Percentiles rank a stretch among this genome's conserved stretches.
Conservation (phyloP, 37 sponge, comb jelly and placozoan species). For the Bolinopsis microptera region DNA sequence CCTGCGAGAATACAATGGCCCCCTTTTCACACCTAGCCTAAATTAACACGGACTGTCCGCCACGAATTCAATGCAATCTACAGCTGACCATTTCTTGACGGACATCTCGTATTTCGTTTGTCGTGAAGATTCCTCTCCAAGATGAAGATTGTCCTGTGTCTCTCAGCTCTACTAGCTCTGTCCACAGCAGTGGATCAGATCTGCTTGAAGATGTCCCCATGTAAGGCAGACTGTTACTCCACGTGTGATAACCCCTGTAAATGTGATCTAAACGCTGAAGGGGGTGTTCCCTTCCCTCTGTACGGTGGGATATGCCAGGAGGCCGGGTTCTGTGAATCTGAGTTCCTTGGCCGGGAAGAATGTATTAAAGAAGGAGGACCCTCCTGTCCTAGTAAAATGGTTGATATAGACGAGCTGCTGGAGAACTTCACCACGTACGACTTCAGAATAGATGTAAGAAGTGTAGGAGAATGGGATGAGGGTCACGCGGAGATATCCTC, state of each 20-base stretch:
- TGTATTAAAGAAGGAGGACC: constrained; percentile 47
- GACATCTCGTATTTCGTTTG: background rate
- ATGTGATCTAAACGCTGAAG: background rate
- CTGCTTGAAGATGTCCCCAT: background rate
- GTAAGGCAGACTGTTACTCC: constrained; percentile 27
- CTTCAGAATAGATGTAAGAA: constrained; percentile 48
- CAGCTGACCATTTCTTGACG: background rate
- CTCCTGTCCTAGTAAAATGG: constrained; percentile 15
- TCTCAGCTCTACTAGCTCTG: background rate
- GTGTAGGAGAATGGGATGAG: constrained; percentile 22
- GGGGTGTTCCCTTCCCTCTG: constrained; percentile 3
- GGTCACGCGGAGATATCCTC: constrained; percentile 20
- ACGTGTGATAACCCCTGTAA: constrained; percentile 47
- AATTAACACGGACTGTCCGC: too few species aligned
- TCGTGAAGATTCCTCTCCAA: background rate
- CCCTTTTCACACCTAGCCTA: too few species aligned
- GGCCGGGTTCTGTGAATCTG: constrained; percentile 34
- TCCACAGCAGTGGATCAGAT: background rate
- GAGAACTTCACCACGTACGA: background rate
- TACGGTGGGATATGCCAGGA: constrained; percentile 51
- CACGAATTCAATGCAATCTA: too few species aligned
- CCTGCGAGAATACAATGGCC: too few species aligned
- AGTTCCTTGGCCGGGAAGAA: constrained; percentile 19
- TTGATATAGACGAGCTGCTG: background rate
- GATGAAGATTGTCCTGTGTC: background rate